Evolutionary conservation across 2,888 invertebrate genomes (phyloP), one percentile per base, ranked within the genome.

Genomic region (Pseudanteris insignis): DNA sequence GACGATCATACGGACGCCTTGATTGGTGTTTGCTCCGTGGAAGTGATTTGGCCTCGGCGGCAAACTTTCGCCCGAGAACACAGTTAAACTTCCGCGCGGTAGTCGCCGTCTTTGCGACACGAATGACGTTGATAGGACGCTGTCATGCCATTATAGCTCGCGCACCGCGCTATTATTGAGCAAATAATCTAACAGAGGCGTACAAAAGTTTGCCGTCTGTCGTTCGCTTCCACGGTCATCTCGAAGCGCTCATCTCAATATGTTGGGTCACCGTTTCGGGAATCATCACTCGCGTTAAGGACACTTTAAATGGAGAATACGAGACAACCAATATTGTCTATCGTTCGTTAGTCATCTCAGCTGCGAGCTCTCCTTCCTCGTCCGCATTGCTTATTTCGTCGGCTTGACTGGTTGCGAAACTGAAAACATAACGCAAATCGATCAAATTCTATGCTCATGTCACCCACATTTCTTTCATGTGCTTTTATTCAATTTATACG

Each of bases 271-370:
- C 51, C 37, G 43, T 54, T 50, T 48, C 41, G 55, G 54, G 61
- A 54, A 61, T 61, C 50, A 50, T 54, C 54, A 50, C 61, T 61
- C 50, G 60, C 48, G 38, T 37, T 55, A 61, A 61, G 61, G 50
- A 54, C 48, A 54, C 46, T 55, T 48, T 41, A 34, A 33, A 28
- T 46, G 51, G 46, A 46, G 51, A 43, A 32, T 43, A 24, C 10
- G 53, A 53, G 43, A 51, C 54, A 28, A 48, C 44, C 38, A 38
- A 30, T 48, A 48, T 30, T 34, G 43, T 54, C 54, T 54, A 43
- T 38, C 44, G 40, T 48, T 48, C 48, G 38, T 32, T 43, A 33
- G 47, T 47, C 47, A 46, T 54, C 30, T 34, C 37, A 21, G 50
- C 37, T 55, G 50, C 33, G 44, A 54, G 41, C 41, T 30, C 28